These are phyloP conservation scores for Cantharis lateralis DNA, from an alignment of 2,888 invertebrate genomes.

Conservation along the genomic window DNA sequence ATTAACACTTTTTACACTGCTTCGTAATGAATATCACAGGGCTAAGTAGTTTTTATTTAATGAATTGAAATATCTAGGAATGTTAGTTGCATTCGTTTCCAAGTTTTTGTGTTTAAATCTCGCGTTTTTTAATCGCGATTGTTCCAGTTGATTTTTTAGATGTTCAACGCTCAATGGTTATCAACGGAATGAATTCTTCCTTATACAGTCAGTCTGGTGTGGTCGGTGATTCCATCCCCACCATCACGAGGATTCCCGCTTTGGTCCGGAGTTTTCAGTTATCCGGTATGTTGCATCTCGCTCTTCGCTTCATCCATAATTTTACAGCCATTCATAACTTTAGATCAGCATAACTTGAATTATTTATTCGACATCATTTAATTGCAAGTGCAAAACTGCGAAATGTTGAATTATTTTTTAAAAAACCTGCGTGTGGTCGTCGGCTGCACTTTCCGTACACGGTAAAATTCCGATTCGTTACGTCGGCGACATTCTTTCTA, in stretches of 20 bases:
- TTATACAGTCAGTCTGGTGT: constrained; percentile 23
- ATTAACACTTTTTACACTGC: constrained; percentile 26
- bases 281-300: constrained; percentile 11
- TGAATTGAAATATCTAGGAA: constrained; percentile 13
- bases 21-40: constrained; percentile 27
- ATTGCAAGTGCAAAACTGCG: constrained; percentile 4
- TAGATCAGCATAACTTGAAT: not conserved
- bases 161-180: constrained; percentile 16
- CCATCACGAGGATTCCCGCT: constrained; percentile 29
- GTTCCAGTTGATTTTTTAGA: not conserved
- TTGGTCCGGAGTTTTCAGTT: constrained; percentile 18
- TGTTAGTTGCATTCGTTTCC: constrained; percentile 18
- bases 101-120: constrained; percentile 12
- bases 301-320: constrained; percentile 19
- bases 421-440: constrained; percentile 23
- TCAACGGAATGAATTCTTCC: constrained; percentile 27
- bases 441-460: not conserved
- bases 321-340: constrained; percentile 32
- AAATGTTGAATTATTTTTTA: not conserved
- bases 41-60: constrained; percentile 10
- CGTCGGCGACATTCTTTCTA: constrained; percentile 28
- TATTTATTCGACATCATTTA: constrained; percentile 17
- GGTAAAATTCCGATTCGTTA: constrained; percentile 20
- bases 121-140: constrained; percentile 13
- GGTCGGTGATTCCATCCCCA: constrained; percentile 26